Conservation (phyloP, 2,797 vertebrate species). For the Xyrichtys novacula region DNA sequence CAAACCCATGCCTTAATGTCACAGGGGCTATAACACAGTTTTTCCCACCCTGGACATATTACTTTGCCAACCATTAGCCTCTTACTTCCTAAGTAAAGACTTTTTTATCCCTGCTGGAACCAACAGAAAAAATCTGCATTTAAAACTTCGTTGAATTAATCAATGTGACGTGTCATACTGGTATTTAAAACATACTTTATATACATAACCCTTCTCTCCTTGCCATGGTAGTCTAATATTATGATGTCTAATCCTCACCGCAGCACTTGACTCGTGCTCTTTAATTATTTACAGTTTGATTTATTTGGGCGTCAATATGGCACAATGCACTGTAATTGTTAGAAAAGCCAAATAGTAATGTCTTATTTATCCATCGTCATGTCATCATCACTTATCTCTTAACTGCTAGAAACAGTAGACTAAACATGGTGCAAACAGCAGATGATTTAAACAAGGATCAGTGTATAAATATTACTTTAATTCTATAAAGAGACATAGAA, state of each 20-base stretch:
- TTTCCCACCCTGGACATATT: slow-evolving; percentile 3
- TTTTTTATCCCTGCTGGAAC: slow-evolving; percentile 12
- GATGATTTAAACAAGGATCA: too few species aligned
- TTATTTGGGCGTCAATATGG: not conserved
- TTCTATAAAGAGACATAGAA: not conserved
- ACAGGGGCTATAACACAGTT: not conserved
- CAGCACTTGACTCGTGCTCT: slow-evolving; percentile 1
- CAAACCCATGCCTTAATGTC: not conserved
- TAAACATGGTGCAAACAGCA: not conserved
- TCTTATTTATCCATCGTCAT: not conserved
- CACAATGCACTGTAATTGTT: not conserved
- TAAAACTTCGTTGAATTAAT: too few species aligned
- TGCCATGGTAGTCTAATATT: too few species aligned
- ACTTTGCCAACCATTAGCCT: slow-evolving; percentile 4
- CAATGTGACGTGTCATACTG: too few species aligned
- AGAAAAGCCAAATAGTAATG: not conserved
- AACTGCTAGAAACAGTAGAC: not conserved
- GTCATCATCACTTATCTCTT: not conserved
- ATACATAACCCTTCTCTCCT: too few species aligned
- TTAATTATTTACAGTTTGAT: slow-evolving; percentile 18
- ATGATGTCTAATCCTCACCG: not conserved
- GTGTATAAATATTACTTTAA: too few species aligned
- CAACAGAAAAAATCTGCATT: too few species aligned
- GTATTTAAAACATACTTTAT: too few species aligned
- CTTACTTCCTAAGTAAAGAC: slow-evolving; percentile 27